These are phyloP conservation scores for Echiichthys vipera DNA, from an alignment of 2,797 vertebrate genomes.

Conservation along the genomic window DNA sequence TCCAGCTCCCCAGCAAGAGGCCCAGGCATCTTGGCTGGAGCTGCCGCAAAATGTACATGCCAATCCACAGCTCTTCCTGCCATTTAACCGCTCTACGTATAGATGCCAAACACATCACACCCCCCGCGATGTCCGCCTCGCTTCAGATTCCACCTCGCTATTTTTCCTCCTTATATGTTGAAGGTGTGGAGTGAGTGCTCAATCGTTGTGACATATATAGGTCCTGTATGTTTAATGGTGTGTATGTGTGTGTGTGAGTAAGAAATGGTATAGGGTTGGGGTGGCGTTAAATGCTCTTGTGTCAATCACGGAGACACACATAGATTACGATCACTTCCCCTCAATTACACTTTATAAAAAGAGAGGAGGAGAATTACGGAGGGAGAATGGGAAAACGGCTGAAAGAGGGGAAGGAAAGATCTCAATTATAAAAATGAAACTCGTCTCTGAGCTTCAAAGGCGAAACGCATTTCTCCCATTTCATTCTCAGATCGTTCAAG, in stretches of 20 bases:
- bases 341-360: constrained; percentile 74
- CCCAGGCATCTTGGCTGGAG: constrained; percentile 47
- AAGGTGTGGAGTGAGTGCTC: constrained; percentile 56
- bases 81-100: constrained; percentile 51
- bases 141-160: constrained; percentile 39
- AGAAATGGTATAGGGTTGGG: constrained; percentile 55
- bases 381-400: constrained; percentile 37
- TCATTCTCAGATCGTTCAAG: constrained; percentile 56
- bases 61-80: constrained; percentile 33
- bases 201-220: constrained; percentile 75
- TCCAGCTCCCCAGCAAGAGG: constrained; percentile 34
- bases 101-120: constrained; percentile 65
- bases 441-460: constrained; percentile 47
- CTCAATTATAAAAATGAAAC: constrained; percentile 58
- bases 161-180: constrained; percentile 37
- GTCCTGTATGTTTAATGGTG: constrained; percentile 62
- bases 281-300: constrained; percentile 57
- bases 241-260: constrained; percentile 30
- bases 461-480: constrained; percentile 42
- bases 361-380: constrained; percentile 29
- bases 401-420: constrained; percentile 40
- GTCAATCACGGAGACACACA: constrained; percentile 74
- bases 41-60: background rate
- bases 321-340: constrained; percentile 76
- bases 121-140: constrained; percentile 18